These are phyloP conservation scores for Leptobrachium leishanense DNA, from an alignment of 2,113 vertebrate species.

Conservation along the genomic window DNA sequence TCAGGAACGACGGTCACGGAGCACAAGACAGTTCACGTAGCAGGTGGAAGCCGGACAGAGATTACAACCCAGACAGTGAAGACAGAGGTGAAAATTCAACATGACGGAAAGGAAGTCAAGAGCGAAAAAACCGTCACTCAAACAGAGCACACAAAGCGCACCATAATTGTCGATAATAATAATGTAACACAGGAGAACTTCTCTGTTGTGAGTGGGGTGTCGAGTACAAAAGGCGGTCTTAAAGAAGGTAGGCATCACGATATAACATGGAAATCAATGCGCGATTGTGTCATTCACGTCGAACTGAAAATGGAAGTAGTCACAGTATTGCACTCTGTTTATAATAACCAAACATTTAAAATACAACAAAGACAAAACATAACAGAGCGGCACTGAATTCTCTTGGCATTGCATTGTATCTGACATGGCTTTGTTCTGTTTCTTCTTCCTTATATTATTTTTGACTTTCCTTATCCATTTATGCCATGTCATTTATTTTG, in stretches of 20 bases:
- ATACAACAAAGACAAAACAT: too few species aligned
- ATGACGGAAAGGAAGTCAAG: constrained; percentile 29
- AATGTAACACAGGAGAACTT: constrained; percentile 13
- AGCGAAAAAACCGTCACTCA: constrained; percentile 29
- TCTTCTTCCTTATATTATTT: too few species aligned
- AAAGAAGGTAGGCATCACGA: constrained; percentile 23
- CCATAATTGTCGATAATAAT: neutral
- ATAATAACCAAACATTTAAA: too few species aligned
- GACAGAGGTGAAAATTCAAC: constrained; percentile 26
- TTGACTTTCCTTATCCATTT: too few species aligned
- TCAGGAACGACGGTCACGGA: constrained; percentile 37
- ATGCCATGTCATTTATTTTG: too few species aligned
- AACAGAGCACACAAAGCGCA: constrained; percentile 9
- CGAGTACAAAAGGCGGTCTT: neutral
- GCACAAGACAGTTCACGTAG: constrained; percentile 38
- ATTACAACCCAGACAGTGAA: constrained; percentile 54
- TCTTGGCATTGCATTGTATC: too few species aligned
- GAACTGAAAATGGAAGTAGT: too few species aligned
- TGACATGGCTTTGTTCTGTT: too few species aligned
- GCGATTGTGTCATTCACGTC: too few species aligned
- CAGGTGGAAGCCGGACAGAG: constrained; percentile 50
- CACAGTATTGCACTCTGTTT: too few species aligned
- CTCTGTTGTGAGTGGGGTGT: constrained; percentile 20
- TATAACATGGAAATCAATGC: too few species aligned
- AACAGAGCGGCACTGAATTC: too few species aligned